Base-by-base conservation (phyloP, 2,113 vertebrate genomes). In the Henicopernis longicauda region DNA sequence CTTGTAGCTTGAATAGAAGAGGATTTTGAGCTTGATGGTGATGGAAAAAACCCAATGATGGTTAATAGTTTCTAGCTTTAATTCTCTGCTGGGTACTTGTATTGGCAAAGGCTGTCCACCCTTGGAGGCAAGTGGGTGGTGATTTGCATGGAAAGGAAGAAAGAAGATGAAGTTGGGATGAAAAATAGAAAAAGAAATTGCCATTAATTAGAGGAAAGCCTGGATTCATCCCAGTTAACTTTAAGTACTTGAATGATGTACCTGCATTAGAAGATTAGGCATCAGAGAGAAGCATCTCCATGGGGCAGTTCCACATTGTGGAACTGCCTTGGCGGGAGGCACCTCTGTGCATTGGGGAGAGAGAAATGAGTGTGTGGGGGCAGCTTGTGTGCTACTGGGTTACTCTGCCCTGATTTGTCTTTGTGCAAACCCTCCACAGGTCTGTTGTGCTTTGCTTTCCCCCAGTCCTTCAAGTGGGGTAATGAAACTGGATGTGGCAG, bases 71-170 rank as follows among this genome's bases (percentile, higher is more conserved):
- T 84, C 69, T 63, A 78, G 91, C 83, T 94, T 52, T 54, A 91
- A 65, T 94, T 86, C 89, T 95, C 72, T 92, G 69, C 91, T 97
- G 94, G 95, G 65, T 89, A 20, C 90, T 94, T 86, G 85, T 57
- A 82, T 95, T 94, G 96, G 95, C 87, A 96, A 97, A 95, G 95
- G 54, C 96, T 96, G 91, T 95, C 95, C 95, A 96, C 90, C 95
- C 95, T 96, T 97, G 66, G 92, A 96, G 92, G 74, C 55, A 91
- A 79, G 93, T 91, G 87, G 96, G 95, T 91, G 95, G 92, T 97
- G 95, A 96, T 96, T 94, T 96, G 95, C 73, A 87, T 69, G 62
- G 94, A 92, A 85, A 84, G 73, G 77, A 74, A 92, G 61, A 65
- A 67, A 86, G 27, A 40, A 86, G 91, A 93, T 76, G 65, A 91